A percentile compares a stretch with the other conserved stretches of the same genome.
Conservation (phyloP, 2,113 vertebrate genomes). For the Cyanistes caeruleus region DNA sequence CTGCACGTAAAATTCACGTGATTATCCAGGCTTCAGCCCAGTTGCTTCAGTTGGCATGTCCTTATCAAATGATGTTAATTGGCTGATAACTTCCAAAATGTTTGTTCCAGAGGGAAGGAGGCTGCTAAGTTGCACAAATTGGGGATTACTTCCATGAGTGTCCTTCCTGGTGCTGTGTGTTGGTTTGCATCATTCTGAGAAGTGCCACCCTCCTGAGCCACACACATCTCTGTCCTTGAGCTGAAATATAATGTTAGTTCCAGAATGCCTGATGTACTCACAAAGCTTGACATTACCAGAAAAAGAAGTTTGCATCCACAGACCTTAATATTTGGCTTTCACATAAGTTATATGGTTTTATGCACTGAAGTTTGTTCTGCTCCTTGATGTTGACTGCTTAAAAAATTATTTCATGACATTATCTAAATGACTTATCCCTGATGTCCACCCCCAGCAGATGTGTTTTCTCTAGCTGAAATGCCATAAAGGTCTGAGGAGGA, state of each 20-base stretch:
- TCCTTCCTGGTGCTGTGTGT: not conserved
- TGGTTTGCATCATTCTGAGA: not conserved
- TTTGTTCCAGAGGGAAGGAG: not conserved
- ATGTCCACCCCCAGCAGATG: not conserved
- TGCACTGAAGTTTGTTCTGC: not conserved
- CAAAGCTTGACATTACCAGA: not conserved
- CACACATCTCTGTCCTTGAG: not conserved
- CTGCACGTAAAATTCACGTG: accelerated
- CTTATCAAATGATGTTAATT: not conserved
- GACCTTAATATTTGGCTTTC: not conserved
- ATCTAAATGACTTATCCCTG: not conserved
- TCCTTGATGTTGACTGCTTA: not conserved
- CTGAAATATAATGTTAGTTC: not conserved
- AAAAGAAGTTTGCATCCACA: not conserved
- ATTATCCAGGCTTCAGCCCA: not conserved
- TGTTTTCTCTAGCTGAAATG: not conserved
- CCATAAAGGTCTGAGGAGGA: not conserved
- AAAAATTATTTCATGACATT: not conserved
- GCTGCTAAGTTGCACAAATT: not conserved
- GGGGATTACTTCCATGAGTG: accelerated
- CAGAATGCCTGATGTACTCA: not conserved
- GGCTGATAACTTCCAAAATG: not conserved
- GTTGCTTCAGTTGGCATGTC: not conserved
- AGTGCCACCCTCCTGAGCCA: not conserved
- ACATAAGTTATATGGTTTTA: not conserved